A percentile compares a stretch with the other conserved stretches of the same genome.
These are phyloP conservation scores for Poecilia latipinna DNA, from an alignment of 2,113 vertebrate species.

Conservation along the genomic window DNA sequence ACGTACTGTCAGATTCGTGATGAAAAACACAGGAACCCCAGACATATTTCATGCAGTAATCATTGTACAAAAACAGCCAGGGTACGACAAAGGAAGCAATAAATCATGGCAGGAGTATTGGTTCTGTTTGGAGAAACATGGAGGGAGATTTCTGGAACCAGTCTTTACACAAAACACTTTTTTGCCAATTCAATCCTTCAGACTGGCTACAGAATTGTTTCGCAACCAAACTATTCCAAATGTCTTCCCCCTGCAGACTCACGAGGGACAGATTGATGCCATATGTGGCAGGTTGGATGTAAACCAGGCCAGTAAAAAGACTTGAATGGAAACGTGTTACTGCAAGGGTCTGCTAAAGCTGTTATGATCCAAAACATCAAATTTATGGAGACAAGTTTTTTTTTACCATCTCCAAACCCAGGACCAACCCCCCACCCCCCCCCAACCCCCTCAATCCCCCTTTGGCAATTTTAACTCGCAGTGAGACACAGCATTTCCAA, in stretches of 20 bases:
- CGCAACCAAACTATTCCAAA: slow-evolving; percentile 54
- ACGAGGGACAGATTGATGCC: slow-evolving; percentile 56
- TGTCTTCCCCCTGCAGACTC: slow-evolving; percentile 43
- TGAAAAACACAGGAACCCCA: not conserved
- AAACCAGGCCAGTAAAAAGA: slow-evolving; percentile 35
- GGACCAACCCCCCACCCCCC: not conserved
- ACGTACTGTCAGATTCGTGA: not conserved
- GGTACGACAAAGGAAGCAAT: slow-evolving; percentile 25
- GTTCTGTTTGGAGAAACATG: slow-evolving; percentile 31
- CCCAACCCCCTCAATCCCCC: not conserved
- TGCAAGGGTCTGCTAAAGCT: slow-evolving; percentile 25
- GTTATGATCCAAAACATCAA: slow-evolving; percentile 17
- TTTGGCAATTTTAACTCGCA: not conserved
- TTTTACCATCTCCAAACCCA: not conserved
- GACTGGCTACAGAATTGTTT: slow-evolving; percentile 56
- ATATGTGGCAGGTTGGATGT: slow-evolving; percentile 57
- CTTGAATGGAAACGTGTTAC: slow-evolving; percentile 11
- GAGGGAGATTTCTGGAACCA: slow-evolving; percentile 41
- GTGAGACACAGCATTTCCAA: slow-evolving; percentile 5
- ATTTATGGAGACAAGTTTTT: not conserved
- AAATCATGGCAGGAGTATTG: slow-evolving; percentile 40
- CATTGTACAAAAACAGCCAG: slow-evolving; percentile 4
- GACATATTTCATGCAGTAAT: slow-evolving; percentile 10
- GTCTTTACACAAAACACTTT: slow-evolving; percentile 7
- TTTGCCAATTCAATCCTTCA: slow-evolving; percentile 70